A percentile compares a stretch with the other conserved stretches of the same genome.
These are phyloP conservation scores for Mungos mungo DNA, from an alignment of 2,113 vertebrate genomes.

Conservation along the genomic window DNA sequence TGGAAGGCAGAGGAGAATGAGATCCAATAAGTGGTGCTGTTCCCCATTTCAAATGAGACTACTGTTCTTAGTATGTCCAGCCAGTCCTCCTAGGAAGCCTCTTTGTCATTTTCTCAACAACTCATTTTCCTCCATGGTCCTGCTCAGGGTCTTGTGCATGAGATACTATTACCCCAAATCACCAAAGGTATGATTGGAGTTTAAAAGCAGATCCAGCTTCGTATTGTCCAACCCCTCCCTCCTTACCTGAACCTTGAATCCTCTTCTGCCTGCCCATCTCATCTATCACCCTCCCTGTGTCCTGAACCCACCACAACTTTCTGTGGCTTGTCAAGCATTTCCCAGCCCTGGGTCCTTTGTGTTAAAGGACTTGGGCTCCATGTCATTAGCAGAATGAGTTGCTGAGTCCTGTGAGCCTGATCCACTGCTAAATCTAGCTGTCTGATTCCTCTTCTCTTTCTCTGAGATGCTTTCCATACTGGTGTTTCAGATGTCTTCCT, in stretches of 20 bases:
- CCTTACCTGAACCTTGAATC: background rate
- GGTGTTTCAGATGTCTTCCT: background rate
- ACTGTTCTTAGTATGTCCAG: background rate
- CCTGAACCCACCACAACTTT: background rate
- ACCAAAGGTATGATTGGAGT: background rate
- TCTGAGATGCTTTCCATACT: background rate
- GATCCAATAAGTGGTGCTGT: background rate
- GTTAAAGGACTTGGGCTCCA: background rate
- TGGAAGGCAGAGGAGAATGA: background rate
- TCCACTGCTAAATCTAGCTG: background rate
- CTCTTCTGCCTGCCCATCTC: background rate
- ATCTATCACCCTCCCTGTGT: background rate
- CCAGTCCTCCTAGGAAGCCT: background rate
- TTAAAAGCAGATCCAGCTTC: background rate
- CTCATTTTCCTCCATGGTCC: background rate
- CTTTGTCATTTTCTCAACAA: constrained; percentile 1
- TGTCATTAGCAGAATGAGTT: background rate
- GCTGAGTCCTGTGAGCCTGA: background rate
- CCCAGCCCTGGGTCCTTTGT: background rate
- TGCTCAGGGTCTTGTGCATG: background rate
- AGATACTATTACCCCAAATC: background rate
- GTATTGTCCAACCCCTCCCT: background rate
- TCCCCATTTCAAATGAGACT: background rate
- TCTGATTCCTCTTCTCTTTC: background rate
- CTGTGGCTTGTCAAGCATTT: background rate